These are phyloP conservation scores for Enoplosus armatus DNA, from an alignment of 2,797 vertebrate species.

Conservation along the genomic window DNA sequence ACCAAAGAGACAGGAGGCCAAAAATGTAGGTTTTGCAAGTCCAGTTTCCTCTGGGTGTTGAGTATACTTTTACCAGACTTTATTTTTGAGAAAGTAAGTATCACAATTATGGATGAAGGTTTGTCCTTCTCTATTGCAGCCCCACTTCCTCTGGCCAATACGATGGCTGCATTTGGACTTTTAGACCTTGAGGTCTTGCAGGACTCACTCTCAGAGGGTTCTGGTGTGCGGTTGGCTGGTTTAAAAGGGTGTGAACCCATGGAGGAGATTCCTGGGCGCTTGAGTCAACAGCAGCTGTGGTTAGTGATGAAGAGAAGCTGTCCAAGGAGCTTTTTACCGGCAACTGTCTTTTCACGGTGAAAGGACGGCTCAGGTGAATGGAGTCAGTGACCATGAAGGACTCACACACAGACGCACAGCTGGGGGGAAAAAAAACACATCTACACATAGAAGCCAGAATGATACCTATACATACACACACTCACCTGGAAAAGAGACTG, in stretches of 20 bases:
- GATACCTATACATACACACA: constrained; percentile 13
- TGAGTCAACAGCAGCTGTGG: constrained; percentile 84
- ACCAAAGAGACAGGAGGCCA: not conserved
- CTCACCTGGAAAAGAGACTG: constrained; percentile 27
- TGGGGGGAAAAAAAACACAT: constrained; percentile 16
- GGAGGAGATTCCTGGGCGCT: constrained; percentile 78
- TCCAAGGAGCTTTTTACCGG: constrained; percentile 67
- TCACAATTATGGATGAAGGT: constrained; percentile 5
- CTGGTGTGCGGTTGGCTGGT: constrained; percentile 55
- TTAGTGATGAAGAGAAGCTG: constrained; percentile 76
- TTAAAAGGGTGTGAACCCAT: constrained; percentile 70
- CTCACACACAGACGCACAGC: constrained; percentile 40
- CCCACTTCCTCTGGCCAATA: not conserved
- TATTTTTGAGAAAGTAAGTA: not conserved
- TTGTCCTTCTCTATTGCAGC: not conserved
- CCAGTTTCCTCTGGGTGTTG: not conserved
- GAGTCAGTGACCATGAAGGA: constrained; percentile 80
- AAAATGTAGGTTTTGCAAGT: not conserved
- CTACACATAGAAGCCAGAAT: constrained; percentile 18
- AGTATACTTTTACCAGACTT: not conserved
- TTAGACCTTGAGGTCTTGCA: constrained; percentile 43
- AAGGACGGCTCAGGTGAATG: constrained; percentile 80
- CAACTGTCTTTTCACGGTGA: constrained; percentile 71
- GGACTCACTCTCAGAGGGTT: constrained; percentile 32
- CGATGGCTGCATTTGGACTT: not conserved